Percentiles rank a stretch among this genome's conserved stretches.
These are phyloP conservation scores for Electrophaes corylata DNA, from an alignment of 2,888 invertebrate species.

Conservation along the genomic window DNA sequence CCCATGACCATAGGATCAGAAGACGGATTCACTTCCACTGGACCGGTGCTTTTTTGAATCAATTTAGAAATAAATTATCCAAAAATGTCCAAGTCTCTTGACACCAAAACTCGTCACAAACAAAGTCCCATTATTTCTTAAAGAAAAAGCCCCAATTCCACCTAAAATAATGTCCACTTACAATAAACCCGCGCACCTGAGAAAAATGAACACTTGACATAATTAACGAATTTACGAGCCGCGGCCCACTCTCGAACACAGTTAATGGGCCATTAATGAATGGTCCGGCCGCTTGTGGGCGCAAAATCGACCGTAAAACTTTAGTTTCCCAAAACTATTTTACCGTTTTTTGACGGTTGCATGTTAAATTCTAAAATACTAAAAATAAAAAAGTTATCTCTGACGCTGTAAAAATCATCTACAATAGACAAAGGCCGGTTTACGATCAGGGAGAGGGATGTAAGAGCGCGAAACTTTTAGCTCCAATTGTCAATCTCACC, in stretches of 20 bases:
- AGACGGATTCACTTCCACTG: too few relatives aligned
- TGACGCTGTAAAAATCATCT: too few relatives aligned
- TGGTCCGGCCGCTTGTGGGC: constrained; percentile 13
- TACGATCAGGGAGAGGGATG: too few relatives aligned
- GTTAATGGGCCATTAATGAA: constrained; percentile 28
- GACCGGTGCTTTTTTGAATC: too few relatives aligned
- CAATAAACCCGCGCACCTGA: constrained; percentile 22
- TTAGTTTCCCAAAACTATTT: neutral
- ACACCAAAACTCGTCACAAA: neutral
- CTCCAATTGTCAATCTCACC: too few relatives aligned
- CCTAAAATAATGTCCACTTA: neutral
- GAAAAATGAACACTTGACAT: constrained; percentile 29
- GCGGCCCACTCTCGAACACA: constrained; percentile 5
- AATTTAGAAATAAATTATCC: neutral
- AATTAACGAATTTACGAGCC: constrained; percentile 35
- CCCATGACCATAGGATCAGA: too few relatives aligned
- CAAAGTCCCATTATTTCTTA: neutral
- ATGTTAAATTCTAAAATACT: too few relatives aligned
- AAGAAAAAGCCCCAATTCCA: neutral
- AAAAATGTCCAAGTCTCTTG: neutral
- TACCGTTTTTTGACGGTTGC: neutral
- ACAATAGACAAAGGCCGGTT: too few relatives aligned
- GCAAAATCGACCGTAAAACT: constrained; percentile 22
- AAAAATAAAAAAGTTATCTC: too few relatives aligned
- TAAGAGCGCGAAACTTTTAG: too few relatives aligned